Conservation (phyloP, 2,888 invertebrate genomes). For the Drosophila meridionalis region DNA sequence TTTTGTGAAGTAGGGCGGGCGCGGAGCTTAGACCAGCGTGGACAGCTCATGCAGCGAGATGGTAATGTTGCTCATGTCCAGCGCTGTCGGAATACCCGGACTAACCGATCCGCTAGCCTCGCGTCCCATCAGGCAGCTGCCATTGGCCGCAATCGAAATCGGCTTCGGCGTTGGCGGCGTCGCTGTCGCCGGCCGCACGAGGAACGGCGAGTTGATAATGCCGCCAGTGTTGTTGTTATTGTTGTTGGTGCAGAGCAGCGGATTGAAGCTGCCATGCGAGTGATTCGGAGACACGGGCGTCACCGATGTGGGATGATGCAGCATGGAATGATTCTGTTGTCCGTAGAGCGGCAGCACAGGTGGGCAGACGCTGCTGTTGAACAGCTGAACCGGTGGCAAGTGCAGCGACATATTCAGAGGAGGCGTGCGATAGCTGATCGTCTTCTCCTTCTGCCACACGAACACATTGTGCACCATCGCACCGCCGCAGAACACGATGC, state of each 20-base stretch:
- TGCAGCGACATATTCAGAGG: constrained; percentile 66
- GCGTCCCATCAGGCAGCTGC: constrained; percentile 58
- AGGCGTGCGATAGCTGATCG: constrained; percentile 89
- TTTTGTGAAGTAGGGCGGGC: constrained; percentile 11
- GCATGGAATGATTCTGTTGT: constrained; percentile 57
- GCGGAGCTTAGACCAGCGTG: constrained; percentile 87
- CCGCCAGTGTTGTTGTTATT: constrained; percentile 57
- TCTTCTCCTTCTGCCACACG: constrained; percentile 96
- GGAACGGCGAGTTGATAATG: constrained; percentile 76
- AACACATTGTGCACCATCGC: constrained; percentile 98
- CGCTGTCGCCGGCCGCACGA: constrained; percentile 84
- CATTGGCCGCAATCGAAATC: constrained; percentile 53
- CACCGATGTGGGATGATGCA: constrained; percentile 84
- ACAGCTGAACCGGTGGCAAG: constrained; percentile 70
- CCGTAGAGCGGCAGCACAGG: constrained; percentile 25
- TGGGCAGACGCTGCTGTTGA: constrained; percentile 49
- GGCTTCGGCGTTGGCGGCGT: constrained; percentile 85
- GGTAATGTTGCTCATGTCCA: constrained; percentile 88
- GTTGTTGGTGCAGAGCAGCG: constrained; percentile 66
- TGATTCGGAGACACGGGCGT: constrained; percentile 85
- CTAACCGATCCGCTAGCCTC: constrained; percentile 87
- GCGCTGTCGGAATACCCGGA: constrained; percentile 87
- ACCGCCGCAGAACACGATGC: constrained; percentile 95
- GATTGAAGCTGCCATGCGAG: constrained; percentile 85
- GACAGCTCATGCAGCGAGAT: constrained; percentile 89